phyloP scores from a whole-genome alignment of 64 coral and sea anemone genomes.

The Orbicella faveolata region DNA sequence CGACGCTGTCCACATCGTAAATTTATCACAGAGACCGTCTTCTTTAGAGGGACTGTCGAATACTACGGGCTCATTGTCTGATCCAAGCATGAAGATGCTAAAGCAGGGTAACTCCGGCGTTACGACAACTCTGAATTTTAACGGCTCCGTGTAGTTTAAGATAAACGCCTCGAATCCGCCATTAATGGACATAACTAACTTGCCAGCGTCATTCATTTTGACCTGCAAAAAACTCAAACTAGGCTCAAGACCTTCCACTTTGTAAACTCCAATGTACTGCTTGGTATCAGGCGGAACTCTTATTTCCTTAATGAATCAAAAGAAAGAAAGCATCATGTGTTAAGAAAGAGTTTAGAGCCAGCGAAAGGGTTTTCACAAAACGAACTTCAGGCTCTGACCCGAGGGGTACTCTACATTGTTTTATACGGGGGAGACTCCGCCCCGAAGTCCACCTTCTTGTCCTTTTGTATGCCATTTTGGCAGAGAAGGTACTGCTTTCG shows the following conservation, averaged over 20 bases:
- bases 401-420: too few species aligned
- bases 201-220: conserved; percentile 21
- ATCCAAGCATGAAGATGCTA: conserved; percentile 28
- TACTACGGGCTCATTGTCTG: conserved; percentile 46
- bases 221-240: not conserved
- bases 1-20: conserved; percentile 71
- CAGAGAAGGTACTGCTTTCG: too few species aligned
- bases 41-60: conserved; percentile 49
- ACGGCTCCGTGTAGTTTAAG: conserved; percentile 63
- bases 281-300: conserved; percentile 28
- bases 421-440: too few species aligned
- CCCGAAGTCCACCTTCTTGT: too few species aligned
- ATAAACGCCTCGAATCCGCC: conserved; percentile 9
- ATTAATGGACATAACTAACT: conserved; percentile 1
- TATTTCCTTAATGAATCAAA: conserved; percentile 22
- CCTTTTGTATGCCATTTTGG: too few species aligned
- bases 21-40: conserved; percentile 51
- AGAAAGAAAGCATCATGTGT: not conserved
- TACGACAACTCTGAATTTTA: conserved; percentile 42
- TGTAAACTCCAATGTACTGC: conserved; percentile 49
- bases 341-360: too few species aligned
- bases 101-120: not conserved
- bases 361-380: too few species aligned
- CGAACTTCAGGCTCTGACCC: too few species aligned
- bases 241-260: conserved; percentile 14